Base-by-base conservation (phyloP, 2,113 vertebrate species). In the Trematomus loennbergii region DNA sequence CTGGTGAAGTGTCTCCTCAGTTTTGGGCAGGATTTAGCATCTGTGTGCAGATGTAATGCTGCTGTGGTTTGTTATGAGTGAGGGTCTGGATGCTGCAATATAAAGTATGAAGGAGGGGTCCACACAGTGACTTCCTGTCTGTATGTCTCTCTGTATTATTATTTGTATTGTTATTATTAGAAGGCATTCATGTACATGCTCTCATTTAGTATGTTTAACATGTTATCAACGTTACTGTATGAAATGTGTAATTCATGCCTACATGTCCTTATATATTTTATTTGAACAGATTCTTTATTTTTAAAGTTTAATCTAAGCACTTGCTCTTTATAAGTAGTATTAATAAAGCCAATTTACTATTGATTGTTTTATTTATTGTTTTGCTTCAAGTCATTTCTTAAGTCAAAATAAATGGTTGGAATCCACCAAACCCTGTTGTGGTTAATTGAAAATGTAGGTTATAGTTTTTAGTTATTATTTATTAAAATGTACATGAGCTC, bases 341-440 rank as follows among this genome's bases (percentile, higher is more conserved):
- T 3, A 93, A 93, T 93, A 93, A 92, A 92, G 59, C 1, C 17
- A 75, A 60, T 78, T 76, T 75, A 63, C 25, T 59, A 50, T 77
- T 73, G 80, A 53, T 61, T 12, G 15, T 57, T 5, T 63, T 68
- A 1, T 61, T 59, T 33, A 9, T 50, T 66, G 0, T 9, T 12
- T 61, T 53, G 29, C n/a, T 68, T 20, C 36, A 40, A 40, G 8
- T 40, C 7, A 18, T 50, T n/a, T 63, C 5, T 17, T 33, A 1
- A 52, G 45, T 48, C 49, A 22, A 20, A 2, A 12, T 20, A 48
- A 62, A 75, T 40, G 36, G 36, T 40, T 29, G 29, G 29, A 29
- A 4, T 29, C 29, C 29, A 29, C 3, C 29, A 29, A 29, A 29
- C 29, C 29, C 29, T 29, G 3, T 29, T 40, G 36, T 40, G 36